Evolutionary conservation across 2,888 invertebrate species (phyloP), one percentile per base, ranked within the genome.

Genomic region (Ecliptopera silaceata): DNA sequence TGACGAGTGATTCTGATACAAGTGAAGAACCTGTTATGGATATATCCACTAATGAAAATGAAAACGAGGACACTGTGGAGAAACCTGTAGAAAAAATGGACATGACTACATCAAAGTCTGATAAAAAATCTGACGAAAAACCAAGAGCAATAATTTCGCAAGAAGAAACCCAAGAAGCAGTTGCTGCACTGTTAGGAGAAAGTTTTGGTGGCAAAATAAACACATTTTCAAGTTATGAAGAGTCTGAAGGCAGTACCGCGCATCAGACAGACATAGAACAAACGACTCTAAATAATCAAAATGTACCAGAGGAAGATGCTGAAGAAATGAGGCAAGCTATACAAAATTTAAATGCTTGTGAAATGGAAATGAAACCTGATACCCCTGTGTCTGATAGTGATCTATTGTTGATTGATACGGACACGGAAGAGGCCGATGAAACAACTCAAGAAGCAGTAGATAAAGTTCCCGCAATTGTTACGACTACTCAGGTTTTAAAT

Each of bases 111-210:
- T 61, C 71, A 10, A 93, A 93, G 68, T 66, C 87, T 2, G 93
- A 93, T 6, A 93, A 93, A 47, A 94, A 94, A 73, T 64, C 83
- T 0, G 95, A 96, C 61, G 96, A 96, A 72, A 96, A 96, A 74
- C 95, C 95, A 0, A 92, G 96, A 44, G 96, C 95, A 8, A 92
- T 96, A 0, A 97, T 97, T 71, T 97, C 97, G 0, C 97, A 97
- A 83, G 97, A 97, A 87, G 97, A 97, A 86, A 97, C 97, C 0
- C 97, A 96, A 82, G 97, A 97, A 80, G 97, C 97, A 0, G 97
- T 97, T 0, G 97, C 97, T 6, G 97, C 97, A 0, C 86, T 97
- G 22, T 84, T 97, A 51, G 97, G 96, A 20, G 97, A 97, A 82
- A 96, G 97, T 66, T 97, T 97, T 74, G 95, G 96, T 1, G 95